Evolutionary conservation across 2,797 vertebrate species (phyloP).

Genomic region (Aulostomus chinensis): DNA sequence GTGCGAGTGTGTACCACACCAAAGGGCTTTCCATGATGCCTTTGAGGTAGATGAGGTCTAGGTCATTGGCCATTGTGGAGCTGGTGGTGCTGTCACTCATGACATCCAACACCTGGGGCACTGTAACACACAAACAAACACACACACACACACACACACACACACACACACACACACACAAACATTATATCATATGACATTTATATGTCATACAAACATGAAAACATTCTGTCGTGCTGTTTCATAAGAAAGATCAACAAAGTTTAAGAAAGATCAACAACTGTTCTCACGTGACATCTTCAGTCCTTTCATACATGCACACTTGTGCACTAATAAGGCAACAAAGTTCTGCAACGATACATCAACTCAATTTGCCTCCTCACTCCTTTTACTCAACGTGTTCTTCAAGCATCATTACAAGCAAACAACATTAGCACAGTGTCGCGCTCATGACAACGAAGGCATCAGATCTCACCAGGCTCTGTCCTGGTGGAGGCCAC

Average conservation of each 20-base stretch:
- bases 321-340: too few relatives aligned
- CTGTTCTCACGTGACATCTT: background rate
- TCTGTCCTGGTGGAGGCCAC: constrained; percentile 75
- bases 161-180: too few relatives aligned
- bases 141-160: constrained; percentile 11
- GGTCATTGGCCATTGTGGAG: constrained; percentile 93
- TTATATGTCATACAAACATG: too few relatives aligned
- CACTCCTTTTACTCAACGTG: too few relatives aligned
- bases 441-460: too few relatives aligned
- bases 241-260: too few relatives aligned
- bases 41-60: constrained; percentile 97
- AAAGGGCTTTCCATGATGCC: constrained; percentile 97
- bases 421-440: constrained; percentile 4
- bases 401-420: background rate
- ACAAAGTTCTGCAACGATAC: too few relatives aligned
- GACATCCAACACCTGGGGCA: constrained; percentile 89
- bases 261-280: too few relatives aligned
- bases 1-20: constrained; percentile 73
- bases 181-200: too few relatives aligned
- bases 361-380: too few relatives aligned
- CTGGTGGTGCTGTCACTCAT: constrained; percentile 89
- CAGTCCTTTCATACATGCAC: too few relatives aligned
- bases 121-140: constrained; percentile 62
- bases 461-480: constrained; percentile 61
- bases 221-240: too few relatives aligned